phyloP scores from a whole-genome alignment of 2,113 vertebrate genomes.

The Camelus bactrianus region DNA sequence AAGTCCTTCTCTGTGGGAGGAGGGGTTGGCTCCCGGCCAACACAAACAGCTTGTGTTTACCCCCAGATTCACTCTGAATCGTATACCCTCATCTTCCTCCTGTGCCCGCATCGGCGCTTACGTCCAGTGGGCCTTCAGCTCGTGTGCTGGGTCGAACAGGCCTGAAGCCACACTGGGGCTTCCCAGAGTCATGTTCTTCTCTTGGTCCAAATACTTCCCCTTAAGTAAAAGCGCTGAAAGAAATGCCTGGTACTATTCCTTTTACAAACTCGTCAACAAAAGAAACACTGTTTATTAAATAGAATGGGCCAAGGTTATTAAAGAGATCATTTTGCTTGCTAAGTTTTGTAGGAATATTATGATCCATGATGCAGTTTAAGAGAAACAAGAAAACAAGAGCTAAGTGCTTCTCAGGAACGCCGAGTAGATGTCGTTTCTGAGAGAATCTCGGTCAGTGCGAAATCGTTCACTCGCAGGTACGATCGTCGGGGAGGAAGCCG shows the following conservation, averaged over 20 bases:
- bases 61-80: neutral
- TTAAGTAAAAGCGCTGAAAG: neutral
- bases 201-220: neutral
- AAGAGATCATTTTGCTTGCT: neutral
- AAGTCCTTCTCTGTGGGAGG: neutral
- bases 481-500: rapidly evolving
- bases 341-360: neutral
- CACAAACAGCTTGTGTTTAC: neutral
- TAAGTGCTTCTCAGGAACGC: neutral
- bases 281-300: neutral
- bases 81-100: no score
- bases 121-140: rapidly evolving
- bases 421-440: neutral
- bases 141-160: rapidly evolving
- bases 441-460: neutral
- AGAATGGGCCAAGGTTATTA: neutral
- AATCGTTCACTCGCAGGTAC: neutral
- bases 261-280: neutral
- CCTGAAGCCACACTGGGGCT: neutral
- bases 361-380: neutral
- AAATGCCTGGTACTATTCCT: neutral
- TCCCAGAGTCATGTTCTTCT: neutral
- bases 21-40: neutral
- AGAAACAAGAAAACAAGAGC: neutral
- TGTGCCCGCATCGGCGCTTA: rapidly evolving